Evolutionary conservation across 2,113 vertebrate genomes (phyloP).

Genomic region (Pungitius pungitius): DNA sequence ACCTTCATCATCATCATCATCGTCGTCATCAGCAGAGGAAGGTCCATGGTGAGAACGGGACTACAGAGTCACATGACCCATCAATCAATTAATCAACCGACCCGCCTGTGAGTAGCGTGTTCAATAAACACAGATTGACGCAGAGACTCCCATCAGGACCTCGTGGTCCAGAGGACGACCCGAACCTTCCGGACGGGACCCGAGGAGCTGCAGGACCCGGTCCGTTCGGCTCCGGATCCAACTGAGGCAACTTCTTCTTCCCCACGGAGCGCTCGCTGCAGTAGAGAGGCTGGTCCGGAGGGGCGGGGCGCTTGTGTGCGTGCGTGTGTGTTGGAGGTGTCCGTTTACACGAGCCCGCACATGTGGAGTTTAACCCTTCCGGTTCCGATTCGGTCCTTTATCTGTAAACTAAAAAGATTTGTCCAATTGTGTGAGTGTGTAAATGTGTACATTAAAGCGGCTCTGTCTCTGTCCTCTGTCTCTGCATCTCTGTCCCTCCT

Average conservation of each 20-base stretch:
- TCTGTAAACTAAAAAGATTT: too few species aligned
- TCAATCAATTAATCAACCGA: neutral
- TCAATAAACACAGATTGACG: neutral
- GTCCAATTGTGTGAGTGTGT: too few species aligned
- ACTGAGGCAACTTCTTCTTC: conserved; percentile 22
- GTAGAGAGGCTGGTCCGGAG: conserved; percentile 39
- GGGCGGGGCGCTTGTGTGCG: conserved; percentile 57
- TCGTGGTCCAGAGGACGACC: neutral
- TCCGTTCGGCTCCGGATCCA: conserved; percentile 10
- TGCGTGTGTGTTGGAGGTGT: neutral
- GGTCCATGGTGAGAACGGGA: conserved; percentile 39
- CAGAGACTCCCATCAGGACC: neutral
- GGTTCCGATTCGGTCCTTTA: too few species aligned
- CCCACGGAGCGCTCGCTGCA: conserved; percentile 25
- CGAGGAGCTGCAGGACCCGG: conserved; percentile 5
- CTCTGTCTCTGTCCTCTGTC: too few species aligned
- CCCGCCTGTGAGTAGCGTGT: neutral
- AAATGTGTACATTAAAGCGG: too few species aligned
- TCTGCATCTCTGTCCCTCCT: too few species aligned
- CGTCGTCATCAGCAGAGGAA: conserved; percentile 21
- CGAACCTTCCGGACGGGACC: too few species aligned
- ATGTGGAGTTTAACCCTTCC: too few species aligned
- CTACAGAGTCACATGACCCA: conserved; percentile 6
- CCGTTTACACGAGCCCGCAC: too few species aligned
- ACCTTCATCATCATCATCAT: conserved; percentile 32